These are phyloP conservation scores for Noctua comes DNA, from an alignment of 2,888 invertebrate genomes.

Conservation along the genomic window DNA sequence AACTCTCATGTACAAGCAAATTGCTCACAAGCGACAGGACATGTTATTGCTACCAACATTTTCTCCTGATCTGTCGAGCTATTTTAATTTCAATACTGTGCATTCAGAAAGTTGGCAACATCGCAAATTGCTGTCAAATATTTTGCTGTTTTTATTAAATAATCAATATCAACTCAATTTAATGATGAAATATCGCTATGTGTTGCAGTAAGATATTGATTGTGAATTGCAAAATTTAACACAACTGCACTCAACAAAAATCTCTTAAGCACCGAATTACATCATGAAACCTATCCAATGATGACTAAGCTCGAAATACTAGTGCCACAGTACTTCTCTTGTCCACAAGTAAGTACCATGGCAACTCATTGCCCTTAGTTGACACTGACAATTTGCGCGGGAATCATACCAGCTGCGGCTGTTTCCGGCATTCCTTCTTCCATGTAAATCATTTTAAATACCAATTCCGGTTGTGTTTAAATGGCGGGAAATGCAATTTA, in stretches of 20 bases:
- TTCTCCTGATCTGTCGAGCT: neutral
- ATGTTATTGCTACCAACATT: neutral
- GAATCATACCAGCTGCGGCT: constrained; percentile 59
- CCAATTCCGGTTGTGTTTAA: constrained; percentile 50
- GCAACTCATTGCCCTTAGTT: constrained; percentile 67
- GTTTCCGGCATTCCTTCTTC: constrained; percentile 62
- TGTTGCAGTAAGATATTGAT: neutral
- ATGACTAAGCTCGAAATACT: constrained; percentile 41
- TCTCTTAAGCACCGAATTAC: constrained; percentile 5
- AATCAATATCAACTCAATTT: neutral
- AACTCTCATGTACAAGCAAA: neutral
- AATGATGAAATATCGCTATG: neutral
- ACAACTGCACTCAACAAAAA: neutral
- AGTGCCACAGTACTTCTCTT: constrained; percentile 10
- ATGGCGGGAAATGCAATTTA: constrained; percentile 26
- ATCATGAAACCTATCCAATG: constrained; percentile 4
- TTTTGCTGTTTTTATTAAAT: neutral
- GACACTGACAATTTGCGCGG: constrained; percentile 67
- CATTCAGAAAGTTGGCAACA: neutral
- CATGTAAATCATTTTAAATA: constrained; percentile 56
- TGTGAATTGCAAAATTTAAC: neutral
- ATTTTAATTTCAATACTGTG: neutral
- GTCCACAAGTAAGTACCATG: constrained; percentile 26
- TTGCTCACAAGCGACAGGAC: neutral
- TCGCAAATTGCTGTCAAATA: neutral